Base-by-base conservation (phyloP, 2,888 invertebrate species). In the Hesperia comma region DNA sequence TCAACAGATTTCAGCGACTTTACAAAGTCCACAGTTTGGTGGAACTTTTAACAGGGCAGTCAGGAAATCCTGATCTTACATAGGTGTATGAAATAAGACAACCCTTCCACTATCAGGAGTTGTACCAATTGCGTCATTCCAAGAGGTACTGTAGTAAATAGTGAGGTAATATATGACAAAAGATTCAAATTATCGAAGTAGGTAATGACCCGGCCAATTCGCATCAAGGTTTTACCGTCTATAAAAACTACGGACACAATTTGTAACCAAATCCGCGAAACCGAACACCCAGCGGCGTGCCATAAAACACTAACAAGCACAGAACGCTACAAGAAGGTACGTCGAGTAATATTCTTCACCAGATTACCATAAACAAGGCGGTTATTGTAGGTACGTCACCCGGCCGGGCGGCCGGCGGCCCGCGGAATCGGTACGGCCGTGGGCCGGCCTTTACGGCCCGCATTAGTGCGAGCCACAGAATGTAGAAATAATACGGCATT, bases 371-470 rank as follows among this genome's bases (percentile, higher is more conserved):
- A 64, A 58, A 58, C 58, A 64, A 64, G 51, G 41, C 58, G 51
- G 64, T 51, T 64, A 64, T 64, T 64, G 57, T 37, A 57, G 49
- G 63, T 37, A 57, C 56, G 63, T 57, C 57, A 12, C 56, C 15
- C 40, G 40, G 15, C 15, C 43, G n/a, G n/a, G n/a, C n/a, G n/a
- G n/a, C n/a, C n/a, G n/a, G n/a, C n/a, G 40, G 15, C 15, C 43
- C n/a, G 55, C 26, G 19, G 53, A 64, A 58, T 43, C 40, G 58
- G 53, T 64, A 26, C 58, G 51, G n/a, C 21, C 67, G 70, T 70
- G 70, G 70, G 70, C 37, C 41, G 63, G 32, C 55, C 56, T 69
- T 70, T 70, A 69, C 68, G 62, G 69, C 67, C 26, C 49, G 62
- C 61, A 49, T 53, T 63, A 60, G 68, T 46, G 51, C 58, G 37